Conservation (phyloP, 2,797 vertebrate species). For the Eleutherodactylus coqui region DNA sequence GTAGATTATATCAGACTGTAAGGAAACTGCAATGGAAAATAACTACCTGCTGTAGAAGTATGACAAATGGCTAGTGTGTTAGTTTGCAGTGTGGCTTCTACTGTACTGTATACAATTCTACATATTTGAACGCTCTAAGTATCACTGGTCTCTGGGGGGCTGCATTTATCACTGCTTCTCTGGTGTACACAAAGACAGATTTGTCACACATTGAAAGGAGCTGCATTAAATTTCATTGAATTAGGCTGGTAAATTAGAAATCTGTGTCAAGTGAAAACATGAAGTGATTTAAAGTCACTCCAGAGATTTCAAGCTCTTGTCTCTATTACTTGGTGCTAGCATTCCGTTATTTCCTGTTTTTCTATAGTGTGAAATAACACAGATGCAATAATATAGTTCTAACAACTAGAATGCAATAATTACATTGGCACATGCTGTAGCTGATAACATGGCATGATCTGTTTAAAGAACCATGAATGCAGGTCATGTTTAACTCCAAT, state of each 20-base stretch:
- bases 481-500: background rate
- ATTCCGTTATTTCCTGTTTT: background rate
- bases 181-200: slow-evolving; percentile 30
- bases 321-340: slow-evolving; percentile 1
- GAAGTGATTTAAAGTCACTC: slow-evolving; percentile 33
- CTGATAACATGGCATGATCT: background rate
- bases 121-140: slow-evolving; percentile 19
- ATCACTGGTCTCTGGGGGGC: background rate
- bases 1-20: background rate
- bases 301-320: background rate
- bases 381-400: background rate
- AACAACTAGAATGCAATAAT: background rate
- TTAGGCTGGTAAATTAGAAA: slow-evolving; percentile 45
- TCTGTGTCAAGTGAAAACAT: slow-evolving; percentile 36
- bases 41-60: background rate
- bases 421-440: too few relatives aligned
- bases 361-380: background rate
- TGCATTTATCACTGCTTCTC: slow-evolving; percentile 21
- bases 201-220: slow-evolving; percentile 39
- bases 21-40: background rate
- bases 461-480: background rate
- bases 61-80: background rate
- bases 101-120: background rate
- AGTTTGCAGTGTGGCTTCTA: background rate
- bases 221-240: slow-evolving; percentile 36